Base-by-base conservation (phyloP, 2,113 vertebrate species). In the Barbus barbus region DNA sequence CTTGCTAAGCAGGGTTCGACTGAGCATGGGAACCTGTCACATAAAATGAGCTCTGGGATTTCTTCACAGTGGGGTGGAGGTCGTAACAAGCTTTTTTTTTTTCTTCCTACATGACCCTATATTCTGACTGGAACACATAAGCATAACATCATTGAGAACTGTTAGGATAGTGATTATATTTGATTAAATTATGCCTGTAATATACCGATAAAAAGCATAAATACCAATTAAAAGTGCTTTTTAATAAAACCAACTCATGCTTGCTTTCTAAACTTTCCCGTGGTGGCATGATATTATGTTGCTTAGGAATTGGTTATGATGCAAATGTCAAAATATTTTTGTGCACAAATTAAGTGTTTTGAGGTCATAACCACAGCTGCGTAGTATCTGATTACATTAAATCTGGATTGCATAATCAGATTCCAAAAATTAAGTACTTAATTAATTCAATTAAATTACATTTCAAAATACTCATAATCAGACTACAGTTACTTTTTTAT, bases 21-120 rank as follows among this genome's bases (percentile, higher is more conserved):
- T 36, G 41, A 81, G 78, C 61, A 67, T 81, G 78, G 78, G 78
- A 81, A 81, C 78, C 60, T 81, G 61, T 51, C 78, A 69, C 61
- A 48, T 48, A 33, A 81, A 81, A 81, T 69, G 5, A 81, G 44
- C 61, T 11, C 44, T 51, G 41, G 41, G 41, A 79, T 79, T 79
- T 63, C 36, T 63, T 53, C 76, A 41, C 76, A 41, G 76, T 26
- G n/a, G 33, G 51, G 51, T 38, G 75, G 51, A 77, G 31, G 33
- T 58, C 3, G 16, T 78, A 26, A 60, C 9, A 7, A 13, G 33
- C 20, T 44, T 14, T 44, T 38, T 5, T 72, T 36, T 22, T 69
- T 38, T 38, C 11, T 24, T 7, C 13, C 1, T 33, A 41, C 56
- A 46, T 63, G 38, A 79, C 58, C 77, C 16, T 12, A 58, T 28